These are phyloP conservation scores for Archips crataeganus DNA, from an alignment of 2,888 invertebrate species.

Conservation along the genomic window DNA sequence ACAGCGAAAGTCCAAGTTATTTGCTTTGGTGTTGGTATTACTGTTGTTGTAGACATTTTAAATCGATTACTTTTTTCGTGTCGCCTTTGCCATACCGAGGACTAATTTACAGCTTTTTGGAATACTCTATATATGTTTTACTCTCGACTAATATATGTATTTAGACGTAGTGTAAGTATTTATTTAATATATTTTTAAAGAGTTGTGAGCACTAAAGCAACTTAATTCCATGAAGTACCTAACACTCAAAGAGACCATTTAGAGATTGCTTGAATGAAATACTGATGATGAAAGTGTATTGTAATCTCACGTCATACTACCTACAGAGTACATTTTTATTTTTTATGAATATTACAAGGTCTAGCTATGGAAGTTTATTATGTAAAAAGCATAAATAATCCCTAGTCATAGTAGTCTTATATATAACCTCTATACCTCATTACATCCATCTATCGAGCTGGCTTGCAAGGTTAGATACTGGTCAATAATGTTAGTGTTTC, in stretches of 20 bases:
- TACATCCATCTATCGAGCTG: neutral
- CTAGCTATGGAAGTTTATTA: neutral
- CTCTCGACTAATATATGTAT: neutral
- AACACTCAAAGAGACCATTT: neutral
- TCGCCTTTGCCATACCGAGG: neutral
- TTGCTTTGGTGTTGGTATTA: neutral
- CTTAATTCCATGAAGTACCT: neutral
- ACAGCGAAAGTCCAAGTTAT: neutral
- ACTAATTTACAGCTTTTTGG: neutral
- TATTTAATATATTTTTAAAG: neutral
- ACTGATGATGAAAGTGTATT: neutral
- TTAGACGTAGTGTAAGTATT: neutral
- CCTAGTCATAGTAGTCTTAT: constrained; percentile 38
- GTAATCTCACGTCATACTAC: neutral
- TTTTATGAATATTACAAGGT: neutral
- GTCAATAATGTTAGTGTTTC: neutral
- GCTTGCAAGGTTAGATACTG: constrained; percentile 7
- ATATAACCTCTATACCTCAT: constrained; percentile 20
- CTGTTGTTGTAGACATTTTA: neutral
- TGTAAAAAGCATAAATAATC: constrained; percentile 17
- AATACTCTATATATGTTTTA: neutral
- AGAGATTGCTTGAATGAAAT: constrained; percentile 1
- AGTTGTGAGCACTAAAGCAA: neutral
- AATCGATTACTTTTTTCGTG: neutral
- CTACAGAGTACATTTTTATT: neutral